Base-by-base conservation (phyloP, 2,888 invertebrate genomes). In the Dioctria linearis region DNA sequence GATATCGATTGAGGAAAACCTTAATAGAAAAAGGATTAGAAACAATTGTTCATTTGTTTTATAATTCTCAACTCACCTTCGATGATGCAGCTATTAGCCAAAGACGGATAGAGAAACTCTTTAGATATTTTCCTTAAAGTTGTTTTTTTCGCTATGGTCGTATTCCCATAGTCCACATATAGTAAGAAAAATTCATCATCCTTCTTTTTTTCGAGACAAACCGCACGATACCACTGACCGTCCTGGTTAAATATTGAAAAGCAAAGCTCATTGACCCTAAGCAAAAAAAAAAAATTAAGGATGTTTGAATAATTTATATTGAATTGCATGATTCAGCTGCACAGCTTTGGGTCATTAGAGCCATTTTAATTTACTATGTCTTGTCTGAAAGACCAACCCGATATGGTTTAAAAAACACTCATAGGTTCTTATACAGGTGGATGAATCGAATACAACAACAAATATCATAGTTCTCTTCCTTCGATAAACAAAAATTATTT, bases 91-190 rank as follows among this genome's bases (percentile, higher is more conserved):
- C 83, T 83, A 75, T 85, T 85, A 2, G 85, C 85, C 49, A 83
- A 84, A 8, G 84, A 79, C 5, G 85, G 84, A 73, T 84, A 85
- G 83, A 85, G 78, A 0, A 85, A 82, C 8, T 85, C 84, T 8
- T 67, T 42, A 4, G 82, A 80, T 5, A 85, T 84, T n/a, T 80
- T 84, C 61, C 85, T 81, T 49, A 85, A 84, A 6, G 84, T 83
- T 11, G 82, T 81, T 13, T 84, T 84, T 25, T 82, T 83, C 0
- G 84, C 84, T 37, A 81, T 81, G 9, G 84, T 80, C 37, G 84
- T 80, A 46, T 85, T 85, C 1, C 85, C 85, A 80, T 83, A 85
- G 61, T 85, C 85, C 42, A 85, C 25, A 79, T 84, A 85, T 83
- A 85, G 82, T 0, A 85, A 83, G n/a, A 75, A 61, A 66, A 82